phyloP scores from a whole-genome alignment of 2,113 vertebrate genomes.

The Rhipidura dahli region DNA sequence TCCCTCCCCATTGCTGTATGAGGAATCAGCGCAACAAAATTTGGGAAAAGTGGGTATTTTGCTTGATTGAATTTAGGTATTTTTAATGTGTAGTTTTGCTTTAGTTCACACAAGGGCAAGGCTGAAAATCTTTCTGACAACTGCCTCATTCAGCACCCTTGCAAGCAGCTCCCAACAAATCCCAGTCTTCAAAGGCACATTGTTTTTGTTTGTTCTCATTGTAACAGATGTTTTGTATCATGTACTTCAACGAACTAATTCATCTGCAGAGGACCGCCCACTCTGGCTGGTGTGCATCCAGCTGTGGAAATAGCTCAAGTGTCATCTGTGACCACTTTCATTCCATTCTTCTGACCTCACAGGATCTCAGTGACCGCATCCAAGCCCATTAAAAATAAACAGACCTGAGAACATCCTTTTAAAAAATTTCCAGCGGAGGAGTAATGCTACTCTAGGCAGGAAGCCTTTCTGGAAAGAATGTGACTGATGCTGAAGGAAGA shows the following conservation, averaged over 20 bases:
- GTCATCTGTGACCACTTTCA: slow-evolving; percentile 68
- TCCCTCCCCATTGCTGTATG: background rate
- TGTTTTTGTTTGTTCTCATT: slow-evolving; percentile 68
- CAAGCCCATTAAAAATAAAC: slow-evolving; percentile 72
- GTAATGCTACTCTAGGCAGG: slow-evolving; percentile 50
- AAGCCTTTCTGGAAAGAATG: slow-evolving; percentile 63
- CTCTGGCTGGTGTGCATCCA: slow-evolving; percentile 70
- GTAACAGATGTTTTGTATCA: slow-evolving; percentile 78
- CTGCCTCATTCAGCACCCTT: slow-evolving; percentile 27
- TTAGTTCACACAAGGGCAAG: slow-evolving; percentile 62
- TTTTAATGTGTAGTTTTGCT: slow-evolving; percentile 43
- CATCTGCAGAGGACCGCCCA: slow-evolving; percentile 65
- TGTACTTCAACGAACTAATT: slow-evolving; percentile 67
- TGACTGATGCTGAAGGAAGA: slow-evolving; percentile 39
- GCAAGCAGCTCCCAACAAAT: slow-evolving; percentile 52
- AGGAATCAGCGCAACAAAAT: background rate
- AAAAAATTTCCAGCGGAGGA: slow-evolving; percentile 65
- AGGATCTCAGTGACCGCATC: slow-evolving; percentile 67
- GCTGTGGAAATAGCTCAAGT: slow-evolving; percentile 76
- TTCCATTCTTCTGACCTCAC: slow-evolving; percentile 77
- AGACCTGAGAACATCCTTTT: slow-evolving; percentile 71
- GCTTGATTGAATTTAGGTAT: background rate
- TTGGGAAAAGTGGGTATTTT: background rate
- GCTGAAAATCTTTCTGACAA: slow-evolving; percentile 50
- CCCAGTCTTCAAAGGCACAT: slow-evolving; percentile 69